Conservation (phyloP, 1,140 invertebrate species). For the Megalonaias nervosa region DNA sequence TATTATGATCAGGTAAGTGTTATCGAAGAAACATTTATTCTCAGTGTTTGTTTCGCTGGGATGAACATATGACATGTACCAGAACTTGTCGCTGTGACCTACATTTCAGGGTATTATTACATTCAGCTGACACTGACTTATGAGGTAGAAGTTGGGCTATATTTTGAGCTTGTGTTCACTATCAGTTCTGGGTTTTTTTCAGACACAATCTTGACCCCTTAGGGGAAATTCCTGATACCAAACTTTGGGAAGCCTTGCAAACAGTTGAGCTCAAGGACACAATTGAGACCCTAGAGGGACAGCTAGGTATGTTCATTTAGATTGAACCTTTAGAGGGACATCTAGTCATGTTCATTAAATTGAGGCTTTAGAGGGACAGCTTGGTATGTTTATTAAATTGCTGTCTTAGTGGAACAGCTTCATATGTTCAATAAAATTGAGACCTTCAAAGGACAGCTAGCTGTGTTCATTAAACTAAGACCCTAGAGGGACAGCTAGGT, state of each 20-base stretch:
- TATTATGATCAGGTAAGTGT: no score
- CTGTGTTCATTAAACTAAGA: constrained; percentile 34
- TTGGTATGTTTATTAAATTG: not conserved
- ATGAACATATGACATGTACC: no score
- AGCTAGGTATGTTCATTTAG: constrained; percentile 51
- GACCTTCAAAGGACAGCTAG: no score
- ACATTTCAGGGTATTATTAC: no score
- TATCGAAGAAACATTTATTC: no score
- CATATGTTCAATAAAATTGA: no score
- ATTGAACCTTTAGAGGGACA: not conserved
- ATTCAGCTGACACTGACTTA: no score
- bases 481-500: constrained; percentile 58
- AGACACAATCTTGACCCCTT: constrained; percentile 80
- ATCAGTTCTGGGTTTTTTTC: constrained; percentile 13
- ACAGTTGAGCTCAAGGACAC: constrained; percentile 75
- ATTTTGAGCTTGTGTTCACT: not conserved
- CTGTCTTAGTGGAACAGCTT: not conserved
- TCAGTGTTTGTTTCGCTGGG: no score
- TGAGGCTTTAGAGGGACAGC: not conserved
- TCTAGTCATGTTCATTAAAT: no score
- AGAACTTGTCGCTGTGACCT: no score
- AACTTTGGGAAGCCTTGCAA: constrained; percentile 78
- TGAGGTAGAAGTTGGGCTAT: not conserved
- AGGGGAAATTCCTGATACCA: constrained; percentile 73
- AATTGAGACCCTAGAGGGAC: constrained; percentile 53